These are phyloP conservation scores for Mythimna vitellina DNA, from an alignment of 2,888 invertebrate species.

Conservation along the genomic window DNA sequence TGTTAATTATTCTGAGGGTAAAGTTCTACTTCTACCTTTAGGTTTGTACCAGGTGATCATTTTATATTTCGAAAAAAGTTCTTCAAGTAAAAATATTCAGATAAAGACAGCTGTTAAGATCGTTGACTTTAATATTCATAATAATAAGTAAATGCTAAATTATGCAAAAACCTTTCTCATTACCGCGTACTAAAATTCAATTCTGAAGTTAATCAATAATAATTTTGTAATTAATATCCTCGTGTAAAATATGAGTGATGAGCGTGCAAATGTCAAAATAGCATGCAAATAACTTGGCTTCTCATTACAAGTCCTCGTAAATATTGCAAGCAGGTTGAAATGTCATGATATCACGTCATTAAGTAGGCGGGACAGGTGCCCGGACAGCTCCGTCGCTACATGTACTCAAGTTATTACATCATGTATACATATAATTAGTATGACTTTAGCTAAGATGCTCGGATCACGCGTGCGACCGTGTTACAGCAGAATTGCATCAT, in stretches of 20 bases:
- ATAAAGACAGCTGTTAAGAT: not conserved
- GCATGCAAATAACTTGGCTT: conserved; percentile 11
- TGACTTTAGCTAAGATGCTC: not conserved
- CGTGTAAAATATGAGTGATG: not conserved
- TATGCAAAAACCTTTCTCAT: conserved; percentile 4
- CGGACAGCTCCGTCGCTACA: not conserved
- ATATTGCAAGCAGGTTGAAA: not conserved
- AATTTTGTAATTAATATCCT: conserved; percentile 11
- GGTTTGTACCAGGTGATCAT: no score
- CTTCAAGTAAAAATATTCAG: not conserved
- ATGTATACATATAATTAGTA: no score
- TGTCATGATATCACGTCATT: conserved; percentile 19
- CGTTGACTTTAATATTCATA: not conserved
- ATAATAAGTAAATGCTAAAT: conserved; percentile 12
- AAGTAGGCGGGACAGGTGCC: conserved; percentile 25
- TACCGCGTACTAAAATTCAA: not conserved
- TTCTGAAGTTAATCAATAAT: not conserved
- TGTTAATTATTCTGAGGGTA: not conserved
- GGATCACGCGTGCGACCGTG: not conserved
- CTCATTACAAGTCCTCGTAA: not conserved
- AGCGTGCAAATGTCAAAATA: conserved; percentile 31
- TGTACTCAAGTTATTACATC: not conserved
- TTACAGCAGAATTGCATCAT: no score
- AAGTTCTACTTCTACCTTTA: not conserved
- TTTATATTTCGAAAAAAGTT: not conserved